phyloP scores from a whole-genome alignment of 2,888 invertebrate species.

The Cactoblastis cactorum region DNA sequence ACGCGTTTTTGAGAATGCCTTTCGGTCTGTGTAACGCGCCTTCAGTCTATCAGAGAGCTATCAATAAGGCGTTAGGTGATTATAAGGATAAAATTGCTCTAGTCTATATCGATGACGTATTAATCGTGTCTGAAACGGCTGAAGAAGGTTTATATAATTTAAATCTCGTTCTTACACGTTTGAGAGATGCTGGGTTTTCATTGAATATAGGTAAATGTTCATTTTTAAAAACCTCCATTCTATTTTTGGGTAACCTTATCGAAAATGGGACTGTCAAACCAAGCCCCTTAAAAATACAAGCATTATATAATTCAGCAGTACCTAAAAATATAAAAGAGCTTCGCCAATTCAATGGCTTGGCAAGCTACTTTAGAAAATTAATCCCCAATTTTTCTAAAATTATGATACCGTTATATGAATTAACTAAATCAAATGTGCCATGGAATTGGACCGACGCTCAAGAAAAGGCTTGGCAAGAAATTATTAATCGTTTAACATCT shows the following conservation, averaged over 20 bases:
- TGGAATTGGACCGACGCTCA: not conserved
- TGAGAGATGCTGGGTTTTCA: slow-evolving; percentile 19
- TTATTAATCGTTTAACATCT: too few relatives aligned
- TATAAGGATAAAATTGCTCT: not conserved
- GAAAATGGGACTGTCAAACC: not conserved
- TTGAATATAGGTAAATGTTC: slow-evolving; percentile 22
- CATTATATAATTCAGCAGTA: not conserved
- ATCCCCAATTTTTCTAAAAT: not conserved
- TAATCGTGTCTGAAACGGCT: slow-evolving; percentile 9
- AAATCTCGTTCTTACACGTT: slow-evolving; percentile 5
- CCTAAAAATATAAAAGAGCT: not conserved
- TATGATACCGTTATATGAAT: not conserved
- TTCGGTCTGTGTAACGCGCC: slow-evolving; percentile 18
- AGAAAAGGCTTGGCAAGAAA: not conserved
- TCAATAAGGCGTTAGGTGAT: slow-evolving; percentile 6
- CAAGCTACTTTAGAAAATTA: not conserved
- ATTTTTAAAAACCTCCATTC: slow-evolving; percentile 25
- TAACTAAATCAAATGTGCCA: not conserved
- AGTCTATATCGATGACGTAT: slow-evolving; percentile 14
- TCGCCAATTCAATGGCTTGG: not conserved
- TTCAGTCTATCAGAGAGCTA: slow-evolving; percentile 15
- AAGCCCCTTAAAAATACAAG: not conserved
- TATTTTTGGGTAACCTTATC: slow-evolving; percentile 14
- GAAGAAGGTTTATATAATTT: slow-evolving; percentile 11
- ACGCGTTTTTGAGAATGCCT: slow-evolving; percentile 14